These are phyloP conservation scores for Octopus sinensis DNA, from an alignment of 1,140 invertebrate genomes.

Conservation along the genomic window DNA sequence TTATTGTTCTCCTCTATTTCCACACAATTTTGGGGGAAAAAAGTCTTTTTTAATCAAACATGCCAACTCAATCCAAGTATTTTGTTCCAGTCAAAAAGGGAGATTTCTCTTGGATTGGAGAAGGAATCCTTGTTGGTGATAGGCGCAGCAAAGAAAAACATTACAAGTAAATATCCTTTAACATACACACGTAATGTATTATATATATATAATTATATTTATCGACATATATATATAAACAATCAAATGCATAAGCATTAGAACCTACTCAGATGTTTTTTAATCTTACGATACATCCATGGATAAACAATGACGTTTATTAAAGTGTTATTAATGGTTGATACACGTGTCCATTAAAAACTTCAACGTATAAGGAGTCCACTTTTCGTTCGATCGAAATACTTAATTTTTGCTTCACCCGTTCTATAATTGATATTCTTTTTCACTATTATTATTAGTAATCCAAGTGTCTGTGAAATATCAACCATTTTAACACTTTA, in stretches of 20 bases:
- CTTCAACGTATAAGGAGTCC: too few species aligned
- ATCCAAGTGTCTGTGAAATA: too few species aligned
- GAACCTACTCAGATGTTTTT: not conserved
- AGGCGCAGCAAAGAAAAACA: conserved; percentile 20
- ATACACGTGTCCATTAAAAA: too few species aligned
- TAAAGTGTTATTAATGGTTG: not conserved
- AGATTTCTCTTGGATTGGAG: conserved; percentile 23
- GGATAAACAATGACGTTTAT: not conserved
- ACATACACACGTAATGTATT: not conserved
- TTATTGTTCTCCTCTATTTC: not conserved
- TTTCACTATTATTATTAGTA: too few species aligned
- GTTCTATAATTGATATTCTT: too few species aligned
- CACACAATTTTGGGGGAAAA: not conserved
- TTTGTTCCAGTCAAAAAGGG: conserved; percentile 11
- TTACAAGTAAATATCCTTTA: conserved; percentile 25
- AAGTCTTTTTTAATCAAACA: conserved; percentile 9
- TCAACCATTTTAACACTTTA: too few species aligned
- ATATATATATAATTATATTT: not conserved
- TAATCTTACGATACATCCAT: not conserved
- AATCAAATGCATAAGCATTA: not conserved
- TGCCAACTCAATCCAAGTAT: conserved; percentile 19
- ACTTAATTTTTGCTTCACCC: too few species aligned
- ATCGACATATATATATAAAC: not conserved
- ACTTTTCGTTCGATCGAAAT: too few species aligned
- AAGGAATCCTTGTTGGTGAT: conserved; percentile 16